These are phyloP conservation scores for Adelognathus sp. DNA, from an alignment of 2,888 invertebrate species.

Conservation along the genomic window DNA sequence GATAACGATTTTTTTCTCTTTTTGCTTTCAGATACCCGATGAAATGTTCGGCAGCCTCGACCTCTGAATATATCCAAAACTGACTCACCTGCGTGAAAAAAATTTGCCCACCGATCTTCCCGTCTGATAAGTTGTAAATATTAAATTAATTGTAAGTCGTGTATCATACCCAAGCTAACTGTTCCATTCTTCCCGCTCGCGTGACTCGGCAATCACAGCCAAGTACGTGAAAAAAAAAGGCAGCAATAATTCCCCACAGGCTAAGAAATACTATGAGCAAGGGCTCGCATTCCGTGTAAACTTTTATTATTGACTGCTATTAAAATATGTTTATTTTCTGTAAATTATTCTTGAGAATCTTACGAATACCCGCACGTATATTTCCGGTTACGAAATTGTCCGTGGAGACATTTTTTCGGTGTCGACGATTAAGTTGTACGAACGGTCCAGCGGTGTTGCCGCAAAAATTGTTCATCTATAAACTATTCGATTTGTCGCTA, in stretches of 20 bases:
- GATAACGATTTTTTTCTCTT: not conserved
- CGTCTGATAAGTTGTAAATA: conserved; percentile 69
- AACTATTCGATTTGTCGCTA: too few species aligned
- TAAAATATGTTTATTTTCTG: conserved; percentile 59
- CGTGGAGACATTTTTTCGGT: too few species aligned
- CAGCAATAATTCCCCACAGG: not conserved
- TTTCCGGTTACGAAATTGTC: not conserved
- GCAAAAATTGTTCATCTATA: too few species aligned
- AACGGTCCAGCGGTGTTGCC: too few species aligned
- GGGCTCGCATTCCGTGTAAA: conserved; percentile 32
- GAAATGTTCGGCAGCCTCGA: conserved; percentile 74
- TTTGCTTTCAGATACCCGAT: conserved; percentile 73
- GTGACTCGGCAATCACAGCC: not conserved
- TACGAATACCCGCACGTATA: not conserved
- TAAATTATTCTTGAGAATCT: not conserved
- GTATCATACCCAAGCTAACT: conserved; percentile 27
- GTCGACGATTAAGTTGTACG: too few species aligned
- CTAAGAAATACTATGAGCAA: not conserved
- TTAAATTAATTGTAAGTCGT: conserved; percentile 48
- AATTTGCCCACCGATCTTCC: not conserved
- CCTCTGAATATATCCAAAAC: conserved; percentile 60
- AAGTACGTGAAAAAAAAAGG: not conserved
- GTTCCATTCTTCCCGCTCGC: conserved; percentile 3
- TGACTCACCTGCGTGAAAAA: not conserved
- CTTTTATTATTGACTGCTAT: conserved; percentile 43